These are phyloP conservation scores for Buphagus erythrorhynchus DNA, from an alignment of 2,797 vertebrate genomes.

Conservation along the genomic window DNA sequence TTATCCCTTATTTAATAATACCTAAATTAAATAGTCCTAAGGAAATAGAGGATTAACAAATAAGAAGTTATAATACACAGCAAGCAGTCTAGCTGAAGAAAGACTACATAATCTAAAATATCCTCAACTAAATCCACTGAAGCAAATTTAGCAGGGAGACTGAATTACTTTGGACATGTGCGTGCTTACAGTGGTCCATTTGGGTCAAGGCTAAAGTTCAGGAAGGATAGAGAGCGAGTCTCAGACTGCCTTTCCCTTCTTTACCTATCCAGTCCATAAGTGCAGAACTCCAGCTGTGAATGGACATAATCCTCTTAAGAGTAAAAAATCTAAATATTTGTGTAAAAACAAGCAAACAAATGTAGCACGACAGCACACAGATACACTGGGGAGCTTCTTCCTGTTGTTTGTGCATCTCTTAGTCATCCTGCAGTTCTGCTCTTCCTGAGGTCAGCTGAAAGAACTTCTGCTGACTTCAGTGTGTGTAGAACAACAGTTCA, in stretches of 20 bases:
- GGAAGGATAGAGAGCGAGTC: background rate
- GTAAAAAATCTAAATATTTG: conserved; percentile 36
- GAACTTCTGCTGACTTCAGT: background rate
- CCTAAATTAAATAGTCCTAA: conserved; percentile 49
- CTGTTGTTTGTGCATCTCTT: background rate
- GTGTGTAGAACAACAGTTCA: background rate
- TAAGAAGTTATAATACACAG: conserved; percentile 54
- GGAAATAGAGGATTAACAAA: conserved; percentile 61
- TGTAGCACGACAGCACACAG: background rate
- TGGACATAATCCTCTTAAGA: conserved; percentile 44
- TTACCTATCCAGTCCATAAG: background rate
- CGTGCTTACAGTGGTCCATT: conserved; percentile 29
- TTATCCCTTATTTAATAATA: conserved; percentile 60
- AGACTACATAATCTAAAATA: conserved; percentile 55
- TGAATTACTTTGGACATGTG: conserved; percentile 34
- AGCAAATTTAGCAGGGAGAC: conserved; percentile 20
- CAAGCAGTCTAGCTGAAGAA: conserved; percentile 57
- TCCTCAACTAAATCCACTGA: conserved; percentile 45
- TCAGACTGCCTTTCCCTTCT: background rate
- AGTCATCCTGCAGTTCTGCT: background rate
- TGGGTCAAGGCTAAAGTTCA: conserved; percentile 66
- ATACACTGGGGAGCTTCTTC: background rate
- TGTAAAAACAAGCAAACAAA: conserved; percentile 18
- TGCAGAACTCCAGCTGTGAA: conserved; percentile 40
- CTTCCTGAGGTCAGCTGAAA: background rate